phyloP scores from a whole-genome alignment of 2,888 invertebrate genomes.

The Neria commutata region DNA sequence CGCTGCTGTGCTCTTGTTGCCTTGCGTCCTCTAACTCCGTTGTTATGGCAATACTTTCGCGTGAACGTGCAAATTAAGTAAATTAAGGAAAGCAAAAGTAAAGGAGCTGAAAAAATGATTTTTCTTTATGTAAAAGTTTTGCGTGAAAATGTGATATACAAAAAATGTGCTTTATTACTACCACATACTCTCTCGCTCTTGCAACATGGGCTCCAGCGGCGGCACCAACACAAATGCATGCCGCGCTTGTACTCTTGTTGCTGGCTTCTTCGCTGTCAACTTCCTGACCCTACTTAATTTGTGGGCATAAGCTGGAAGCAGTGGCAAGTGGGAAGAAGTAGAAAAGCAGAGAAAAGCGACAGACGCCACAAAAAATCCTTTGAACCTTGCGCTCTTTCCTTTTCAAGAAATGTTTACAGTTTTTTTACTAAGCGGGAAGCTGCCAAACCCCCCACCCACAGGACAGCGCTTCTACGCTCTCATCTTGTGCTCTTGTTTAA shows the following conservation, averaged over 20 bases:
- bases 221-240: background rate
- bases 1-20: background rate
- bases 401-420: constrained; percentile 30
- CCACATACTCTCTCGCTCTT: constrained; percentile 10
- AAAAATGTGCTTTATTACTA: background rate
- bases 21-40: background rate
- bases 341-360: background rate
- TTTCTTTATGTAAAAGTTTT: constrained; percentile 8
- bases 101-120: background rate
- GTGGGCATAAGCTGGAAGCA: background rate
- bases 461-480: background rate
- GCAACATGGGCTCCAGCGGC: constrained; percentile 31
- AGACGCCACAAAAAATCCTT: background rate
- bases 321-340: background rate
- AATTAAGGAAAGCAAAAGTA: constrained; percentile 23
- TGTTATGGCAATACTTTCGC: constrained; percentile 23
- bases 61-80: constrained; percentile 36
- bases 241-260: constrained; percentile 15
- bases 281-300: constrained; percentile 18
- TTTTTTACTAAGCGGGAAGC: constrained; percentile 7
- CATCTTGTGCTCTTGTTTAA: background rate
- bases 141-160: background rate
- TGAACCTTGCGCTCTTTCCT: constrained; percentile 32
- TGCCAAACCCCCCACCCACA: too few relatives aligned
- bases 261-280: constrained; percentile 14